Evolutionary conservation across 2,888 invertebrate genomes (phyloP).

Genomic region (Platerodrilus igneus): DNA sequence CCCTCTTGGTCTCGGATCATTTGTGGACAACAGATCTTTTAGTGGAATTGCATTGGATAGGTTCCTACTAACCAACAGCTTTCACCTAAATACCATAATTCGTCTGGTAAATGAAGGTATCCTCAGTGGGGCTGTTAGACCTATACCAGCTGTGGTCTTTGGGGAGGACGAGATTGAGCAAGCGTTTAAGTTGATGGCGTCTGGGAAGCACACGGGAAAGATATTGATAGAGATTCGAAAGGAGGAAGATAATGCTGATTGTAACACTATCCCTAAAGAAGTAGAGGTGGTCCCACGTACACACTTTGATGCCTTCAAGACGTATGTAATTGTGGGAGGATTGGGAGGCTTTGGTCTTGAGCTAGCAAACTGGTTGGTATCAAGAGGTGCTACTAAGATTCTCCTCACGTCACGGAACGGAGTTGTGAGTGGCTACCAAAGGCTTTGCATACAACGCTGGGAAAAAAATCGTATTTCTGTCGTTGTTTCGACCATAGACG

Average conservation of each 20-base stretch:
- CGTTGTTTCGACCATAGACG: slow-evolving; percentile 45
- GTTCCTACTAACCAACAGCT: too few species aligned
- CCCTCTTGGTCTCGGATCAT: too few species aligned
- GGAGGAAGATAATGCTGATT: slow-evolving; percentile 26
- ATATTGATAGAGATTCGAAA: too few species aligned
- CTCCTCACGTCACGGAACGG: slow-evolving; percentile 58
- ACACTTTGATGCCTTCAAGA: too few species aligned
- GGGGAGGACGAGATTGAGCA: slow-evolving; percentile 51
- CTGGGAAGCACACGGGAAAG: too few species aligned
- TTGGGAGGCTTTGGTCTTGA: slow-evolving; percentile 66
- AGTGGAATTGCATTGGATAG: too few species aligned
- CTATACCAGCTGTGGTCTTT: slow-evolving; percentile 53
- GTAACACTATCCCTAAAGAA: too few species aligned
- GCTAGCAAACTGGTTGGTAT: slow-evolving; percentile 56
- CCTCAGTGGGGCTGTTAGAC: slow-evolving; percentile 51
- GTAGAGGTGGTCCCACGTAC: too few species aligned
- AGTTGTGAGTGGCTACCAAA: slow-evolving; percentile 57
- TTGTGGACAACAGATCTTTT: too few species aligned
- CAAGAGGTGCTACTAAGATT: slow-evolving; percentile 55
- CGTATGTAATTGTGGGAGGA: slow-evolving; percentile 49
- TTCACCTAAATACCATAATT: too few species aligned
- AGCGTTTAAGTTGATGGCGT: slow-evolving; percentile 50
- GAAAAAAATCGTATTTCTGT: slow-evolving; percentile 39
- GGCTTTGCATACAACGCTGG: slow-evolving; percentile 46
- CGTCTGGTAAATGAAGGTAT: slow-evolving; percentile 53